Percentiles rank a stretch among this genome's conserved stretches.
These are phyloP conservation scores for Stigmatopora nigra DNA, from an alignment of 2,113 vertebrate species.

Conservation along the genomic window DNA sequence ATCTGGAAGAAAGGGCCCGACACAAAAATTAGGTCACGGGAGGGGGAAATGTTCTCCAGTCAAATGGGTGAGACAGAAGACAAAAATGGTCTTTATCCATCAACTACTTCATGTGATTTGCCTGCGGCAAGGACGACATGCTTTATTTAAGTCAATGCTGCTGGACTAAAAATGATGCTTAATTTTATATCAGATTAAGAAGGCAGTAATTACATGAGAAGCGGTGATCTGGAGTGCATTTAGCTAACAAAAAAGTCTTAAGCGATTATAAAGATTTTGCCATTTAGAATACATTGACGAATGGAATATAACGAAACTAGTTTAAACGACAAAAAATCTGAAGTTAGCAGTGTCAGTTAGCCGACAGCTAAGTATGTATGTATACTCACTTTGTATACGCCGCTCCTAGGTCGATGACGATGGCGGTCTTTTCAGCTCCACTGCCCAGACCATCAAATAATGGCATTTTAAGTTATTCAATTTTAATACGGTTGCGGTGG, in stretches of 20 bases:
- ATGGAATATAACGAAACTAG: background rate
- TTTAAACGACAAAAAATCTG: too few relatives aligned
- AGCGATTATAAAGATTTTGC: background rate
- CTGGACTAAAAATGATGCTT: background rate
- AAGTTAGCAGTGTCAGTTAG: slow-evolving; percentile 20
- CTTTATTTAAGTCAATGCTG: background rate
- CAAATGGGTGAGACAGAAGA: slow-evolving; percentile 3
- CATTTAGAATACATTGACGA: background rate
- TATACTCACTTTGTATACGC: slow-evolving; percentile 89
- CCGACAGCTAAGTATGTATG: slow-evolving; percentile 9
- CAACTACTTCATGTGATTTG: slow-evolving; percentile 43
- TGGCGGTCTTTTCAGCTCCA: slow-evolving; percentile 89
- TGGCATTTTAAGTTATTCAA: slow-evolving; percentile 71
- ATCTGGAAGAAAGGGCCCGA: slow-evolving; percentile 64
- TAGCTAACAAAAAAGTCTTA: background rate
- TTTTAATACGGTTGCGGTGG: too few relatives aligned
- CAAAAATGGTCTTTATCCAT: slow-evolving; percentile 29
- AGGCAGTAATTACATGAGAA: background rate
- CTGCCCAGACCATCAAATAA: slow-evolving; percentile 89
- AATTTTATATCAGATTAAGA: background rate
- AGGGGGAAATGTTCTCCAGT: background rate
- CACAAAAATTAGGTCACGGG: background rate
- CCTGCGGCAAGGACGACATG: background rate
- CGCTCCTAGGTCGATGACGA: slow-evolving; percentile 88
- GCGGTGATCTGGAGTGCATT: background rate